A percentile compares a stretch with the other conserved stretches of the same genome.
Evolutionary conservation across 2,888 invertebrate genomes (phyloP).

Genomic region (Xestia ashworthii): DNA sequence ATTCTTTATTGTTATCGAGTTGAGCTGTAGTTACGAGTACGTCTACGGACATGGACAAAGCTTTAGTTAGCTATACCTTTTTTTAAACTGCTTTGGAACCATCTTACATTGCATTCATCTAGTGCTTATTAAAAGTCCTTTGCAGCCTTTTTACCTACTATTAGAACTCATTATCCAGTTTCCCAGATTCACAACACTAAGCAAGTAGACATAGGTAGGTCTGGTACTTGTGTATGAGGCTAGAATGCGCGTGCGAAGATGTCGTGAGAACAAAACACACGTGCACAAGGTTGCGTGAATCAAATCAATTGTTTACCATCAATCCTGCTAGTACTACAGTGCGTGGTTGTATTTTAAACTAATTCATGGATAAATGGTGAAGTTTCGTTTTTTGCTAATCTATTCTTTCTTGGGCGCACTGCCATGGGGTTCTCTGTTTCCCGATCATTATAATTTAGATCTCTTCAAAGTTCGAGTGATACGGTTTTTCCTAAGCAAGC

Average conservation of each 20-base stretch:
- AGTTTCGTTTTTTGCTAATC: background rate
- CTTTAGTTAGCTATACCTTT: background rate
- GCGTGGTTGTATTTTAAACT: constrained; percentile 3
- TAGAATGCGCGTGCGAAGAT: constrained; percentile 61
- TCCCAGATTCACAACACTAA: background rate
- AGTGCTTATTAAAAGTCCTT: background rate
- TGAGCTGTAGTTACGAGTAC: background rate
- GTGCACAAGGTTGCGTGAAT: constrained; percentile 71
- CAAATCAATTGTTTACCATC: constrained; percentile 66
- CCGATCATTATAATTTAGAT: too few species aligned
- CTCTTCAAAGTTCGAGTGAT: too few species aligned
- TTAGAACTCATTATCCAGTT: background rate
- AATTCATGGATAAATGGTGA: background rate
- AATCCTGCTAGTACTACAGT: constrained; percentile 3
- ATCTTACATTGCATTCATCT: background rate
- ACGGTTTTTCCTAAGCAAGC: too few species aligned
- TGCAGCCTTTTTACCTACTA: background rate
- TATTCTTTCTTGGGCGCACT: background rate
- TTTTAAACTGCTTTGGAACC: background rate
- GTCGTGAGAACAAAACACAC: constrained; percentile 74
- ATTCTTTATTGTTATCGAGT: background rate
- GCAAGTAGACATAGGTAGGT: background rate
- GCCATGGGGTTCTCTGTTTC: too few species aligned
- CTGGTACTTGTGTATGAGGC: constrained; percentile 17
- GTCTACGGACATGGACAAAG: background rate